These are phyloP conservation scores for Tamandua tetradactyla DNA, from an alignment of 2,797 vertebrate species.

Conservation along the genomic window DNA sequence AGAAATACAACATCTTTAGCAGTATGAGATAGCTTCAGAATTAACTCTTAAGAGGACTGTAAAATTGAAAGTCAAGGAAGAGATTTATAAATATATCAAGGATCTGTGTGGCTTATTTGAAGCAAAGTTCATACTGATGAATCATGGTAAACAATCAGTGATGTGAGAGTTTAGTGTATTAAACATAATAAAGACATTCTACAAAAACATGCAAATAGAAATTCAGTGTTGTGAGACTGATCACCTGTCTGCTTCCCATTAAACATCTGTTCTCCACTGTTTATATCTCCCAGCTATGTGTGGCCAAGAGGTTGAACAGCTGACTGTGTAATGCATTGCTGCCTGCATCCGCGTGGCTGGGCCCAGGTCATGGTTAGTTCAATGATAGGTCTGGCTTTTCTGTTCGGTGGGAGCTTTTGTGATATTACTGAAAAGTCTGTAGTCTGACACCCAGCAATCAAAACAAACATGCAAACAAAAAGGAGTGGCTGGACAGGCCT, in stretches of 20 bases:
- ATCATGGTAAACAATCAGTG: not conserved
- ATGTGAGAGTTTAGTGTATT: not conserved
- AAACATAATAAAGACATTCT: not conserved
- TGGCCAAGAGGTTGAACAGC: not conserved
- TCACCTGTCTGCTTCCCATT: not conserved
- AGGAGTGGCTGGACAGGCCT: not conserved
- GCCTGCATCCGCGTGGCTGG: accelerated
- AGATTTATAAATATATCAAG: not conserved
- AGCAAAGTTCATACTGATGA: not conserved
- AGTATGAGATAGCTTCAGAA: not conserved
- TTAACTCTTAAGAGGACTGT: not conserved
- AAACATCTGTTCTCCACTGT: not conserved
- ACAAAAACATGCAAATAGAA: not conserved
- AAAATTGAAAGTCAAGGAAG: not conserved
- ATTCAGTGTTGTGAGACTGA: not conserved
- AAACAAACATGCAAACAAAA: not conserved
- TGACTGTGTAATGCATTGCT: not conserved
- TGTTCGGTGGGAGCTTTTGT: not conserved
- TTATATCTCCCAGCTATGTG: not conserved
- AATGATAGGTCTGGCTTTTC: not conserved
- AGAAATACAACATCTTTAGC: slow-evolving; percentile 18
- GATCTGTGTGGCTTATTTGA: not conserved
- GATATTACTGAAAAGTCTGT: not conserved
- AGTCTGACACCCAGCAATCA: not conserved
- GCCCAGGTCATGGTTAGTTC: not conserved